These are phyloP conservation scores for Drosophila virilis DNA, from an alignment of 1,140 invertebrate genomes.

Conservation along the genomic window DNA sequence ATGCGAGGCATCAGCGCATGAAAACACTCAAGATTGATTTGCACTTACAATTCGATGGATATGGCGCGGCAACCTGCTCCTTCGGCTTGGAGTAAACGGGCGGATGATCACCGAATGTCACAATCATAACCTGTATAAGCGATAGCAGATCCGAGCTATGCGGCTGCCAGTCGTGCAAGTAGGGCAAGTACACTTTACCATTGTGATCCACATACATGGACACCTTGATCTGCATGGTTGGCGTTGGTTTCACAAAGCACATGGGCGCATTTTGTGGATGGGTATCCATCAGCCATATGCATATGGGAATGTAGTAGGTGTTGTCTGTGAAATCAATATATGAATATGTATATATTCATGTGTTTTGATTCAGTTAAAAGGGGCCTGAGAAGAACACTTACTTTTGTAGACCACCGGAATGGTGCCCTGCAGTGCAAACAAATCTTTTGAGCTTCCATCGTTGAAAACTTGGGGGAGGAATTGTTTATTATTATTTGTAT, in stretches of 20 bases:
- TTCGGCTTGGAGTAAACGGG: constrained; percentile 94
- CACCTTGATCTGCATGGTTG: constrained; percentile 97
- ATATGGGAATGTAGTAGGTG: constrained; percentile 98
- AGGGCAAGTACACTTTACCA: constrained; percentile 98
- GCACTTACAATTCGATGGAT: constrained; percentile 64
- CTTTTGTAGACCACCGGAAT: constrained; percentile 97
- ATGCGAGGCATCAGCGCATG: neutral
- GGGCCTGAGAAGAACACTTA: constrained; percentile 59
- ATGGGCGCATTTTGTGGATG: constrained; percentile 99
- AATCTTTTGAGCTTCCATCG: constrained; percentile 92
- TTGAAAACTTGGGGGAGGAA: constrained; percentile 91
- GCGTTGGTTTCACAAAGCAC: constrained; percentile 98
- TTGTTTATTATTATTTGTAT: constrained; percentile 8
- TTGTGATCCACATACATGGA: constrained; percentile 97
- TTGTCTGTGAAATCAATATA: constrained; percentile 85
- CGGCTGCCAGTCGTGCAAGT: constrained; percentile 97
- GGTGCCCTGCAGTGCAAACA: constrained; percentile 95
- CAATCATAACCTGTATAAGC: constrained; percentile 95
- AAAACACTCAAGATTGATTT: neutral
- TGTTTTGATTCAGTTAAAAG: neutral
- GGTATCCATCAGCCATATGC: constrained; percentile 98
- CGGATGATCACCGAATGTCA: constrained; percentile 97
- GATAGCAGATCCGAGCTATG: constrained; percentile 92
- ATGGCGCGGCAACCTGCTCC: constrained; percentile 71
- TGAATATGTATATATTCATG: neutral